Evolutionary conservation across 2,888 invertebrate genomes (phyloP), one percentile per base, ranked within the genome.

Genomic region (Allacma fusca): DNA sequence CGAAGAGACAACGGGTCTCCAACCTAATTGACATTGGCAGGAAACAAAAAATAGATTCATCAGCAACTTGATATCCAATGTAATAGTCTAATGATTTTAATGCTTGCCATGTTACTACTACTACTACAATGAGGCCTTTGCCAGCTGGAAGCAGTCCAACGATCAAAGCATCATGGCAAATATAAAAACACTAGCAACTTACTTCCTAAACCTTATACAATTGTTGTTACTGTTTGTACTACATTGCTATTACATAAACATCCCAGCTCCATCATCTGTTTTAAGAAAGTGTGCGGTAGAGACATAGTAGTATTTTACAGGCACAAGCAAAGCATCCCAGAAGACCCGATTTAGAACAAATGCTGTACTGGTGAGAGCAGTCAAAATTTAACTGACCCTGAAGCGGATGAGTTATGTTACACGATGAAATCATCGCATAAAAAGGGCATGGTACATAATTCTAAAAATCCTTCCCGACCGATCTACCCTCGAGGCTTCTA

Each of bases 1-100:
- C 87, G 85, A n/a, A 88, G 85, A 50, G 87, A 86, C 57, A 88
- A 84, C 9, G 87, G 86, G 81, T 88, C 88, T 29, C 88, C 88
- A 72, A 88, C 88, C 84, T 85, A 64, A 69, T 23, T 29, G n/a
- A 78, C 24, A 68, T 68, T 68, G 34, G 68, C 43, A 77, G 34
- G 50, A 68, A 73, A 71, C 40, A 69, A 79, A 72, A 67, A 75
- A 40, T 71, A 40, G 34, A 44, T 34, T 40, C 50, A 72, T 70
- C 26, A 62, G 73, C 16, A 73, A 73, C 73, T 59, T 73, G 40
- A 73, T 62, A 73, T 62, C 59, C 29, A 73, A 57, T 73, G 73
- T 73, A 73, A 26, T 62, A 16, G 29, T 72, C 57, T 26, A 21
- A 62, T 62, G 62, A 62, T 62, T 62, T 62, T 62, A 24, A 62